Evolutionary conservation across 2,888 invertebrate genomes (phyloP).

Genomic region (Anarsia innoxiella): DNA sequence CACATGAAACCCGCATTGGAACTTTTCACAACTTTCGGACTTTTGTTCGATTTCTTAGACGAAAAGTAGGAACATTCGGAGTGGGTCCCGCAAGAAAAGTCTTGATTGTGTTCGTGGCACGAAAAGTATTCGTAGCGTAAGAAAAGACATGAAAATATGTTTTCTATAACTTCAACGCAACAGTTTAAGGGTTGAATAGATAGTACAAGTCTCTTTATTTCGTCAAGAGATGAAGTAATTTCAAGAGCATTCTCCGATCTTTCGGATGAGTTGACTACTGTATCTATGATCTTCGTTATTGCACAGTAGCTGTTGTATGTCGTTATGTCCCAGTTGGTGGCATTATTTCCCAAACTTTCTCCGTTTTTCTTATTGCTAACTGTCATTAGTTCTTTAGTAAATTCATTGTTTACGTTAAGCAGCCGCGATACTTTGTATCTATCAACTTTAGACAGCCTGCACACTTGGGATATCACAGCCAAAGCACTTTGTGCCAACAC

Average conservation of each 20-base stretch:
- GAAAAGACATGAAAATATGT: conserved; percentile 83
- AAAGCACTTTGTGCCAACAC: conserved; percentile 62
- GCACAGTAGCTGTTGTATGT: conserved; percentile 71
- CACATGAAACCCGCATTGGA: conserved; percentile 73
- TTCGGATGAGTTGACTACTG: conserved; percentile 56
- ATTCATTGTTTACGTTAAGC: conserved; percentile 61
- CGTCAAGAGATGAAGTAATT: conserved; percentile 56
- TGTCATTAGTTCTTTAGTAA: conserved; percentile 47
- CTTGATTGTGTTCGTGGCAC: conserved; percentile 66
- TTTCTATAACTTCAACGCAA: conserved; percentile 80
- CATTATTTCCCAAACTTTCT: conserved; percentile 29
- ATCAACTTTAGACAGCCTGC: conserved; percentile 64
- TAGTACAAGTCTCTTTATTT: conserved; percentile 62
- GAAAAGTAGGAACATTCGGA: conserved; percentile 70
- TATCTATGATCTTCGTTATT: conserved; percentile 65
- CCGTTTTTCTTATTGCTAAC: conserved; percentile 36
- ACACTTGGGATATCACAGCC: conserved; percentile 68
- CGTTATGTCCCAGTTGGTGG: conserved; percentile 60
- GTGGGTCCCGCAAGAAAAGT: conserved; percentile 56
- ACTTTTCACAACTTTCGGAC: conserved; percentile 33
- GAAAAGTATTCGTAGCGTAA: conserved; percentile 77
- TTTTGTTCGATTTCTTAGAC: conserved; percentile 53
- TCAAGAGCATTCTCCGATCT: conserved; percentile 43
- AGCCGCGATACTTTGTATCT: conserved; percentile 67
- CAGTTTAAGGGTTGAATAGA: conserved; percentile 59